phyloP scores from a whole-genome alignment of 2,888 invertebrate genomes.

The Himalopsyche kuldschensis region DNA sequence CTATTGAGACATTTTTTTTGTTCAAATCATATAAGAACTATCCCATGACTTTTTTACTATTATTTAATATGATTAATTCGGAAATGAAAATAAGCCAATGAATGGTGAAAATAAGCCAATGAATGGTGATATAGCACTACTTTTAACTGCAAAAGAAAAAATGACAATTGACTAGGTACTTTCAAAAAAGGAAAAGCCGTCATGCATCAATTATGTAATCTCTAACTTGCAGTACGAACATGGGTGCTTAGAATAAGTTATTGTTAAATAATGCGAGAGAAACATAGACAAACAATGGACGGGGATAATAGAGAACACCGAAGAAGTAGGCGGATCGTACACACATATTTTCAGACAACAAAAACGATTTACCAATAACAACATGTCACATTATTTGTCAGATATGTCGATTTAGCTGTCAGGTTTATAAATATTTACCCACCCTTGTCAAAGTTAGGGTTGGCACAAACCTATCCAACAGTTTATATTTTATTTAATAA shows the following conservation, averaged over 20 bases:
- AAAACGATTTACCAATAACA: slow-evolving; percentile 12
- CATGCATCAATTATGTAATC: background rate
- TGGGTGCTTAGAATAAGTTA: background rate
- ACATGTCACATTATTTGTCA: slow-evolving; percentile 21
- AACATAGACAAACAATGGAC: background rate
- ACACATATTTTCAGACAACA: background rate
- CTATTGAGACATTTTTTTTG: too few species aligned
- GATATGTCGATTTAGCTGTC: slow-evolving; percentile 29
- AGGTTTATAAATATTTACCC: slow-evolving; percentile 32
- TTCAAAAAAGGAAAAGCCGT: background rate
- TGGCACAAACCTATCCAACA: background rate
- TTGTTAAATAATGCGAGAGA: too few species aligned
- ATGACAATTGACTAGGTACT: background rate
- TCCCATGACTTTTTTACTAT: too few species aligned
- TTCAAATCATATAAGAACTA: too few species aligned
- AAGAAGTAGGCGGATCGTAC: background rate
- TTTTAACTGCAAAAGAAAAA: background rate
- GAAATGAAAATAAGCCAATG: too few species aligned
- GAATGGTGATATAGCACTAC: too few species aligned
- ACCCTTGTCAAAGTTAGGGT: slow-evolving; percentile 9
- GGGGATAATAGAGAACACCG: slow-evolving; percentile 4
- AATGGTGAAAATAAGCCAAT: too few species aligned
- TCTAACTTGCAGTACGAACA: background rate
- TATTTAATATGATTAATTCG: too few species aligned
- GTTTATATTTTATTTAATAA: too few species aligned